Base-by-base conservation (phyloP, 2,797 vertebrate species). In the Scolopax rusticola region DNA sequence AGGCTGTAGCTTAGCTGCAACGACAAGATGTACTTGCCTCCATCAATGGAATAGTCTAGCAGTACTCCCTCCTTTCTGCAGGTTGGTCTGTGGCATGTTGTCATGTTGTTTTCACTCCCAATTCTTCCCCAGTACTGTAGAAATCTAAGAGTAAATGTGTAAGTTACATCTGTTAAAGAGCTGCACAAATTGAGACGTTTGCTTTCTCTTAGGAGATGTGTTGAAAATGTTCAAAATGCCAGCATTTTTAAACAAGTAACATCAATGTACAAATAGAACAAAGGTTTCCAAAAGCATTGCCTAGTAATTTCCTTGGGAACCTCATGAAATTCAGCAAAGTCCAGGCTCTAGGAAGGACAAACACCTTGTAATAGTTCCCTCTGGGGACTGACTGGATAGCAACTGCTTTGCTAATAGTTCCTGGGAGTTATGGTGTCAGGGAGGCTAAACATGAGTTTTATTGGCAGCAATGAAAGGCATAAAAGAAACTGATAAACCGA, bases 71-170 rank as follows among this genome's bases (percentile, higher is more conserved):
- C 99, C 97, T 98, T 99, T 78, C 99, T 98, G 97, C 99, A 99
- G 30, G 98, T 98, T 4, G 99, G 99, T 90, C 99, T 98, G 96
- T 99, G 99, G 67, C 99, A 99, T 65, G 99, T 98, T 71, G 99
- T 99, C 98, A 99, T 98, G 95, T 99, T 99, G 89, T 99, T 99
- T 92, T 99, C 99, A 96, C 99, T 99, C 86, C 99, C 99, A 64
- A 99, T 99, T 95, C 99, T 98, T 21, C 99, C 99, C 99, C 99
- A 99, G 97, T 99, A 99, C 81, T 99, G 99, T 71, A 99, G 99
- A 98, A 99, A 99, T 97, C 99, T 99, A 88, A 87, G 67, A 64
- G 36, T 24, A 92, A 97, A 86, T 25, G 77, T n/a, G 28, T 33
- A 73, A 28, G 13, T 63, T 63, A 48, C 9, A 50, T 43, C 20